A percentile compares a stretch with the other conserved stretches of the same genome.
These are phyloP conservation scores for Corythaeola cristata DNA, from an alignment of 2,113 vertebrate genomes.

Conservation along the genomic window DNA sequence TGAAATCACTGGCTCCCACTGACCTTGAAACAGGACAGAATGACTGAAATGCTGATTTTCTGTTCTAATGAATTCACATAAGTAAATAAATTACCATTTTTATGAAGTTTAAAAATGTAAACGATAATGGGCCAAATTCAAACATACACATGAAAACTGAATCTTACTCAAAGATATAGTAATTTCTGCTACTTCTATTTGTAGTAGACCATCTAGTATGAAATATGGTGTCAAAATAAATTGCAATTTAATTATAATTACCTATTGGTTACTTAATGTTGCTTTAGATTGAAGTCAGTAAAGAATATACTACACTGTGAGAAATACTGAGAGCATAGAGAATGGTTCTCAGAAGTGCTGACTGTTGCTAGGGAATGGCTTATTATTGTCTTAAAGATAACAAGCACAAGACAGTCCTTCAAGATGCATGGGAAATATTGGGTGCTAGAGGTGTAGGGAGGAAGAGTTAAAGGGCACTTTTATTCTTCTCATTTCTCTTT, in stretches of 20 bases:
- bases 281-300: background rate
- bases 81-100: slow-evolving; percentile 40
- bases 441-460: background rate
- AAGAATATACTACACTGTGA: background rate
- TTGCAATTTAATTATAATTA: background rate
- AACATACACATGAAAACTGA: background rate
- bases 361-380: background rate
- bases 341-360: background rate
- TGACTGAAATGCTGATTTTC: slow-evolving; percentile 6
- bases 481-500: background rate
- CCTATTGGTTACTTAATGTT: background rate
- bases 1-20: background rate
- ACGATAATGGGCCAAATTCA: background rate
- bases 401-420: background rate
- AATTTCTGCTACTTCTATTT: background rate
- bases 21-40: slow-evolving; percentile 25
- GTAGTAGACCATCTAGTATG: background rate
- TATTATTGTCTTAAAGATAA: background rate
- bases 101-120: slow-evolving; percentile 26
- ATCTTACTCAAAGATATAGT: background rate
- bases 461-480: background rate
- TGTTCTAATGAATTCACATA: background rate
- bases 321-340: background rate
- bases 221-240: background rate
- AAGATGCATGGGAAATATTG: background rate